Conservation (phyloP, 2,888 invertebrate genomes). For the Brenthis daphne region DNA sequence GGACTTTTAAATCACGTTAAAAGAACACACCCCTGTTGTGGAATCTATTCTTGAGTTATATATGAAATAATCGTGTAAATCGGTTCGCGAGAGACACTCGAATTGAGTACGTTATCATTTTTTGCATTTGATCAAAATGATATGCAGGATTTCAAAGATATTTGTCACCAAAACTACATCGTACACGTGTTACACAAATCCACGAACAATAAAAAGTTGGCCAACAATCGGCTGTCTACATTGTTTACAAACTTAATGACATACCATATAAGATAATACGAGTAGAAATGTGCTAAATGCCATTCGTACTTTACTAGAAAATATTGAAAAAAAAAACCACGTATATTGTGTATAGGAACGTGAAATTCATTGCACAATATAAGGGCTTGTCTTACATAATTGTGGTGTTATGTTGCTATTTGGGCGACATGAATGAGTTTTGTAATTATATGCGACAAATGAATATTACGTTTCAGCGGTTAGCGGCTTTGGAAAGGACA, state of each 20-base stretch:
- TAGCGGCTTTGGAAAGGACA: conserved; percentile 22
- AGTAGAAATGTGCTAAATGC: conserved; percentile 3
- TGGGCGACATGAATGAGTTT: background rate
- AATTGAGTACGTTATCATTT: too few species aligned
- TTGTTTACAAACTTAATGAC: background rate
- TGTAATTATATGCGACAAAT: conserved; percentile 16
- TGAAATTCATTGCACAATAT: too few species aligned
- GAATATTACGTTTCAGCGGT: conserved; percentile 21
- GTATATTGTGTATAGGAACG: too few species aligned
- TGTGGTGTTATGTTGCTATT: background rate
- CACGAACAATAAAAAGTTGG: background rate
- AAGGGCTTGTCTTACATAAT: background rate
- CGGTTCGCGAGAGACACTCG: too few species aligned
- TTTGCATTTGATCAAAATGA: too few species aligned
- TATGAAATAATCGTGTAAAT: too few species aligned
- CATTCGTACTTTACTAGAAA: background rate
- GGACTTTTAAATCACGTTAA: too few species aligned
- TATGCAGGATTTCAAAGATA: too few species aligned
- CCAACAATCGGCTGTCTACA: background rate
- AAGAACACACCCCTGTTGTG: too few species aligned
- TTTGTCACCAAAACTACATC: too few species aligned
- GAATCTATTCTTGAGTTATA: too few species aligned
- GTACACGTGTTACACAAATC: too few species aligned
- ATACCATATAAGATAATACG: background rate
- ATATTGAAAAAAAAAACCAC: background rate